These are phyloP conservation scores for Crocuta crocuta DNA, from an alignment of 2,113 vertebrate species.

Conservation along the genomic window DNA sequence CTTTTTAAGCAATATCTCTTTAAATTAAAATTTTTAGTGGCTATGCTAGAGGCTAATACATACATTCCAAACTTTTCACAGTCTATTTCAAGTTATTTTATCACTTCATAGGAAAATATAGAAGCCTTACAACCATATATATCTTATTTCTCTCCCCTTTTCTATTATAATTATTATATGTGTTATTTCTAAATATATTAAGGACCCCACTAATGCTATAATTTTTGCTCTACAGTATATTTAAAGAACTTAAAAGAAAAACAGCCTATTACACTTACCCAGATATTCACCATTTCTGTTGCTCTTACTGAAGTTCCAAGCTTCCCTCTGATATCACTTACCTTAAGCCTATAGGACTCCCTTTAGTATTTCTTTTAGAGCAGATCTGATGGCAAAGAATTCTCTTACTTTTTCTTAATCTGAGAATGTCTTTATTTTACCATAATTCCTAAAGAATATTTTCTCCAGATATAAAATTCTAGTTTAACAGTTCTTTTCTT, in stretches of 20 bases:
- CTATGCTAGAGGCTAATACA: background rate
- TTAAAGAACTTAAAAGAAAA: background rate
- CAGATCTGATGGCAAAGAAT: background rate
- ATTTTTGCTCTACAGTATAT: background rate
- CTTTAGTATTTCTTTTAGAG: background rate
- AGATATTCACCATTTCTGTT: background rate
- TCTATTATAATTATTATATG: background rate
- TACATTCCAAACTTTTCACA: background rate
- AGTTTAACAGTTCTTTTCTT: background rate
- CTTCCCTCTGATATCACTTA: background rate
- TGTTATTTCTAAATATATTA: background rate
- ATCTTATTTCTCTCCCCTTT: background rate
- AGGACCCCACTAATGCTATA: background rate
- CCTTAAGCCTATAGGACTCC: background rate
- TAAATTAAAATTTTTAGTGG: background rate
- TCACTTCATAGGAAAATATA: background rate
- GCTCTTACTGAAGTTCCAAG: background rate
- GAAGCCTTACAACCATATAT: background rate
- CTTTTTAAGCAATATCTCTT: background rate
- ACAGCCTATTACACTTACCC: background rate
- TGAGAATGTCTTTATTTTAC: background rate
- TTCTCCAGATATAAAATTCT: background rate
- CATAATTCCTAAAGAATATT: background rate
- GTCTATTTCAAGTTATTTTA: background rate
- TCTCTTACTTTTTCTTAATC: background rate